Conservation (phyloP, 1,140 invertebrate species). For the Bradysia coprophila region DNA sequence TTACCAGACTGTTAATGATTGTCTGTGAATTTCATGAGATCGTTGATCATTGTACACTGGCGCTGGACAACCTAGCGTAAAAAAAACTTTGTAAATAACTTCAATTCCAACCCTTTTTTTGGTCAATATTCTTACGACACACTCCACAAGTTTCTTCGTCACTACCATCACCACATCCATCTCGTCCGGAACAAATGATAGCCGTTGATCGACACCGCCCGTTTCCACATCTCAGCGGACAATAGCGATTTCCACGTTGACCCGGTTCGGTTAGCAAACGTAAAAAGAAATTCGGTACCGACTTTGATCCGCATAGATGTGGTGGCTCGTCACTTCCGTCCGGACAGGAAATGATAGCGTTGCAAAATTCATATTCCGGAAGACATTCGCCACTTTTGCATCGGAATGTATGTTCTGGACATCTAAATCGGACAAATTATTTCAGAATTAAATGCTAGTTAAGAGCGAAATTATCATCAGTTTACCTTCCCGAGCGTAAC, state of each 20-base stretch:
- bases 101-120: no score
- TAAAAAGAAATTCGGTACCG: constrained; percentile 19
- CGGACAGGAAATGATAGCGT: constrained; percentile 64
- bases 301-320: constrained; percentile 40
- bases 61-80: constrained; percentile 36
- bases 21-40: no score
- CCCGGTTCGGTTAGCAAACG: constrained; percentile 12
- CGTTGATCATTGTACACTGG: no score
- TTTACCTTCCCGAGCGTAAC: constrained; percentile 29
- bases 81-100: constrained; percentile 10
- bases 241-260: constrained; percentile 21
- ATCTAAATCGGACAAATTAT: no score
- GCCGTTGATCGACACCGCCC: constrained; percentile 71
- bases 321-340: constrained; percentile 72
- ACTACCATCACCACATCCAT: constrained; percentile 76
- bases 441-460: no score
- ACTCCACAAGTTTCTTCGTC: constrained; percentile 69
- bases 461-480: constrained; percentile 6
- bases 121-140: constrained; percentile 82
- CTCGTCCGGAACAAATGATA: constrained; percentile 67
- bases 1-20: no score
- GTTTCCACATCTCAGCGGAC: constrained; percentile 66
- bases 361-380: constrained; percentile 79
- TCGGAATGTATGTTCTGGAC: constrained; percentile 61
- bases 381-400: constrained; percentile 69